Conservation (phyloP, 2,888 invertebrate species). For the Eumerus sabulonum region DNA sequence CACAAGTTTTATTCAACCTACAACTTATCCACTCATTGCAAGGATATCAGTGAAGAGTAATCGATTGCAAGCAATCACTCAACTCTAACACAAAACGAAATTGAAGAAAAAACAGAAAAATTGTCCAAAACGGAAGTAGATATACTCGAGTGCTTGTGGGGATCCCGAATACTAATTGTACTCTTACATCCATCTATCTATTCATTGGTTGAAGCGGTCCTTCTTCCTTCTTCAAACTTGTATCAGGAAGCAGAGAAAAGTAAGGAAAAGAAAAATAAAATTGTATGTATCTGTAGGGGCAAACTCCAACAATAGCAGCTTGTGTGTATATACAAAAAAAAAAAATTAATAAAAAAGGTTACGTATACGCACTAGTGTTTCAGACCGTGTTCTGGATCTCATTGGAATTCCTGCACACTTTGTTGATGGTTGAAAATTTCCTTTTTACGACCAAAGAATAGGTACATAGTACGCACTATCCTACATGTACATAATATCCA, state of each 20-base stretch:
- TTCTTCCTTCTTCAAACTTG: no score
- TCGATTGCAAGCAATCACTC: conserved; percentile 56
- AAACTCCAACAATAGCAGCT: conserved; percentile 21
- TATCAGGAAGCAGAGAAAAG: no score
- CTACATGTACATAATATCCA: no score
- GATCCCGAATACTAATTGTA: conserved; percentile 37
- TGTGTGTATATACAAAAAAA: conserved; percentile 56
- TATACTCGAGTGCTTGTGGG: conserved; percentile 5
- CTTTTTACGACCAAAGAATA: conserved; percentile 59
- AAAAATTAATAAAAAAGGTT: conserved; percentile 70
- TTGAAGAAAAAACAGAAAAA: no score
- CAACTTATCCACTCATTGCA: conserved; percentile 49
- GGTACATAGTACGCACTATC: no score
- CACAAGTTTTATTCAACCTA: no score
- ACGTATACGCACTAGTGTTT: conserved; percentile 76
- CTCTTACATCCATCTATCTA: conserved; percentile 13
- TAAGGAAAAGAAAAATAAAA: conserved; percentile 24
- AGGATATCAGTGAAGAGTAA: conserved; percentile 56
- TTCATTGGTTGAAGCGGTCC: neutral
- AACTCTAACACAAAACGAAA: neutral
- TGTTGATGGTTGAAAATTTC: conserved; percentile 55
- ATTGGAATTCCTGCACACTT: conserved; percentile 46
- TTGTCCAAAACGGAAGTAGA: no score
- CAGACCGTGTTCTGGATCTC: conserved; percentile 27
- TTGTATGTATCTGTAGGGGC: conserved; percentile 62